These are phyloP conservation scores for Apeltes quadracus DNA, from an alignment of 2,113 vertebrate species.

Conservation along the genomic window DNA sequence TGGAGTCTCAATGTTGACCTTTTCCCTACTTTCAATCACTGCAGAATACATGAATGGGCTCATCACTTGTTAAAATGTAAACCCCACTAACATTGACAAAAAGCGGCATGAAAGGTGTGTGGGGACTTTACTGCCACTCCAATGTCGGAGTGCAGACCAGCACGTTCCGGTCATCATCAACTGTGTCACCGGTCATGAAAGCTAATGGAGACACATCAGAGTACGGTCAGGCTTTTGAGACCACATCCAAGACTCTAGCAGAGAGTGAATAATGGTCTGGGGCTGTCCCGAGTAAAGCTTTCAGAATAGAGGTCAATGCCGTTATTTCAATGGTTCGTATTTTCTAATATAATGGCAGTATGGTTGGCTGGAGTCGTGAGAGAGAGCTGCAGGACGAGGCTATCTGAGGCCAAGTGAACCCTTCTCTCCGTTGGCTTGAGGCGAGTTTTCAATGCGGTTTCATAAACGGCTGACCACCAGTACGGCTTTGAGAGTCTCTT, in stretches of 20 bases:
- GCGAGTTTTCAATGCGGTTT: neutral
- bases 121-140: neutral
- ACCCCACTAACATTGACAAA: neutral
- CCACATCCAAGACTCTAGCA: slow-evolving; percentile 19
- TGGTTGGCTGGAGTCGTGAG: slow-evolving; percentile 50
- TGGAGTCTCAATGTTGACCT: neutral
- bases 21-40: neutral
- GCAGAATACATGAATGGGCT: neutral
- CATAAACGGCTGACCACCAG: slow-evolving; percentile 5
- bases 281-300: slow-evolving; percentile 45
- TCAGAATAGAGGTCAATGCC: slow-evolving; percentile 46
- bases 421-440: slow-evolving; percentile 16
- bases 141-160: slow-evolving; percentile 1
- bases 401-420: slow-evolving; percentile 24
- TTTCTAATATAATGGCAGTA: slow-evolving; percentile 55
- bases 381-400: slow-evolving; percentile 40
- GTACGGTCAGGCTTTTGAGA: slow-evolving; percentile 39
- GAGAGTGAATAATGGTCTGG: slow-evolving; percentile 51
- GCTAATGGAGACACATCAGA: slow-evolving; percentile 32
- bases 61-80: neutral
- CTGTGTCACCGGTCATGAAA: slow-evolving; percentile 42
- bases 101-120: neutral
- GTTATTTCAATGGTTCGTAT: slow-evolving; percentile 48
- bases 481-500: neutral
- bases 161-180: slow-evolving; percentile 39